A percentile compares a stretch with the other conserved stretches of the same genome.
Conservation (phyloP, 2,888 invertebrate species). For the Stenodema calcarata region DNA sequence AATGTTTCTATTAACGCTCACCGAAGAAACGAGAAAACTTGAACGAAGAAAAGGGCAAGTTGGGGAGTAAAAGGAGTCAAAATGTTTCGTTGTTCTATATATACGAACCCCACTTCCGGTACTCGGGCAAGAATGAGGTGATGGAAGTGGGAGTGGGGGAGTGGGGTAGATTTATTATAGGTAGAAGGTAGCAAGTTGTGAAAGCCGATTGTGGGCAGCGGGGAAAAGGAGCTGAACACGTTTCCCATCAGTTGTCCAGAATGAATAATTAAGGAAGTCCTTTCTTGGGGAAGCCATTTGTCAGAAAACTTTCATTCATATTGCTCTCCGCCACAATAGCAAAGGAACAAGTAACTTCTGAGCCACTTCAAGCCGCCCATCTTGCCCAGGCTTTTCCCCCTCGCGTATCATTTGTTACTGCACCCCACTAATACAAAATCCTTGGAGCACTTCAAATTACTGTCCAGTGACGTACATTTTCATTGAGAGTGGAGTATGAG, state of each 20-base stretch:
- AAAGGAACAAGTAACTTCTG: slow-evolving; percentile 20
- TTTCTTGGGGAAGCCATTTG: slow-evolving; percentile 33
- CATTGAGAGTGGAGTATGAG: no score
- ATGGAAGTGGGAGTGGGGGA: neutral
- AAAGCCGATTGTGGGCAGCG: slow-evolving; percentile 25
- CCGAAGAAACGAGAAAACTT: neutral
- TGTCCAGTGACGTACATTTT: no score
- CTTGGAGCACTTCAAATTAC: no score
- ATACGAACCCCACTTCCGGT: neutral
- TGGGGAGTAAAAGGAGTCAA: neutral
- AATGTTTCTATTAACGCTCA: neutral
- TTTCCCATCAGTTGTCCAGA: slow-evolving; percentile 33
- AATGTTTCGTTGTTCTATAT: slow-evolving; percentile 9
- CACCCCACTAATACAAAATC: no score
- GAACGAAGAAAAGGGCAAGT: neutral
- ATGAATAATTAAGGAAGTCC: slow-evolving; percentile 46
- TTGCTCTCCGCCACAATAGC: slow-evolving; percentile 29
- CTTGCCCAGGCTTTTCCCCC: neutral
- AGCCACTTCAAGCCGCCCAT: slow-evolving; percentile 12
- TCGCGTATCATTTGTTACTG: neutral
- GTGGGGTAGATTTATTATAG: slow-evolving; percentile 30
- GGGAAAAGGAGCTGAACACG: slow-evolving; percentile 6
- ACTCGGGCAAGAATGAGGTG: neutral
- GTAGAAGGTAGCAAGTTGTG: slow-evolving; percentile 31
- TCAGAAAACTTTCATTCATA: slow-evolving; percentile 42